Evolutionary conservation across 2,888 invertebrate genomes (phyloP), one percentile per base, ranked within the genome.

Genomic region (Eupelmus urozonus): DNA sequence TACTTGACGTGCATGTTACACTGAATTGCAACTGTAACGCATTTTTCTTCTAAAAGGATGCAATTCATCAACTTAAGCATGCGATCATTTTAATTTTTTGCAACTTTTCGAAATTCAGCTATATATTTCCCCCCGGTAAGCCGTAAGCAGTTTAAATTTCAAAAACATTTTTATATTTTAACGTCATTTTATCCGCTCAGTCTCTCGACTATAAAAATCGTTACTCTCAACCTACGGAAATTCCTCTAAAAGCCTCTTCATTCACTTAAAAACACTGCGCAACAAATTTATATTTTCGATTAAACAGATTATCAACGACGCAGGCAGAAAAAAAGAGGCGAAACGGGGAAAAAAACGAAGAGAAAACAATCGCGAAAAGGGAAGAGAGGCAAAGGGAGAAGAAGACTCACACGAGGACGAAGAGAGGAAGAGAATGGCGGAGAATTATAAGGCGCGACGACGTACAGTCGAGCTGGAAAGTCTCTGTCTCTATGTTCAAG

Each of bases 401-500:
- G 18, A 45, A 18, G 29, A 42, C 70, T 70, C 59, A 40, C 57
- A 63, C 11, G 29, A 74, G 65, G 69, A 73, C 69, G 66, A 72
- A 34, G 65, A 53, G 13, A 25, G 62, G 49, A 73, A 63, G 73
- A 63, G 73, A 78, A 73, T 40, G 63, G 27, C 27, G 57, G 40
- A 78, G 73, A 78, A 73, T 78, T 63, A 73, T 73, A 73, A 73
- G 72, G 60, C 57, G 62, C 51, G 71, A 59, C 69, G 76, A 27
- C 29, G 45, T 49, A 11, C 16, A 49, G 49, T 49, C 49, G 16
- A 34, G 34, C 9, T 34, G 9, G 9, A 34, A 34, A 34, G 34
- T 34, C 3, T 34, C 9, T n/a, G n/a, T n/a, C 40, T 60, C 59
- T 60, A 1, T 11, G 23, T 16, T 5, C 2, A 9, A 66, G 40